These are phyloP conservation scores for Plotosus lineatus DNA, from an alignment of 2,113 vertebrate genomes.

Conservation along the genomic window DNA sequence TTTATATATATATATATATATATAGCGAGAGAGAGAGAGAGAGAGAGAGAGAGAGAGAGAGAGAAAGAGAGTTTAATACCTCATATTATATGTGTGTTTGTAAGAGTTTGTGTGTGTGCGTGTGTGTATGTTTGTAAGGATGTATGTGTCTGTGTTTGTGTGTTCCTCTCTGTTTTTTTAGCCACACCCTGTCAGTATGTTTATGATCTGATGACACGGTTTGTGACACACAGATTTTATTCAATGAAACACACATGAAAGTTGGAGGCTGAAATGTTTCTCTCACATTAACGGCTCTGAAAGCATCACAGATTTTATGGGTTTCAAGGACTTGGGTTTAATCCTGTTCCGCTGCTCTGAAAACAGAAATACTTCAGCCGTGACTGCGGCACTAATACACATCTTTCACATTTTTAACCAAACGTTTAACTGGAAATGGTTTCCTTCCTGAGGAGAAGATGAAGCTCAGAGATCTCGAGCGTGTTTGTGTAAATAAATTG, in stretches of 20 bases:
- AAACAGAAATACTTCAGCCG: background rate
- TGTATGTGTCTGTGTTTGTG: background rate
- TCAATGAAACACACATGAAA: background rate
- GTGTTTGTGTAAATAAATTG: background rate
- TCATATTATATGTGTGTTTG: background rate
- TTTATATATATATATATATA: no score
- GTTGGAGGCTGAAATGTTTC: slow-evolving; percentile 7
- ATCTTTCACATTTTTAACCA: background rate
- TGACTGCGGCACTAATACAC: background rate
- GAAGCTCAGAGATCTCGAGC: background rate
- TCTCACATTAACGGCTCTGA: background rate
- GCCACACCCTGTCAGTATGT: slow-evolving; percentile 16
- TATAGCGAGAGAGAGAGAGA: no score
- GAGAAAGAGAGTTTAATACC: no score
- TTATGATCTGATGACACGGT: background rate
- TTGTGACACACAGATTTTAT: slow-evolving; percentile 17
- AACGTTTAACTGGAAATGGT: background rate
- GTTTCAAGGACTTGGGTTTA: background rate
- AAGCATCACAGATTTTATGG: background rate
- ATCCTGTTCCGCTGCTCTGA: background rate
- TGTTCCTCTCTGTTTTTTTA: background rate
- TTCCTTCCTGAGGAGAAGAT: background rate
- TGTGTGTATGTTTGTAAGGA: no score
- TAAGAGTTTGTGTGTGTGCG: background rate
- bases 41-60: no score